phyloP scores from a whole-genome alignment of 2,888 invertebrate species.

The Micoletzkya japonica region DNA sequence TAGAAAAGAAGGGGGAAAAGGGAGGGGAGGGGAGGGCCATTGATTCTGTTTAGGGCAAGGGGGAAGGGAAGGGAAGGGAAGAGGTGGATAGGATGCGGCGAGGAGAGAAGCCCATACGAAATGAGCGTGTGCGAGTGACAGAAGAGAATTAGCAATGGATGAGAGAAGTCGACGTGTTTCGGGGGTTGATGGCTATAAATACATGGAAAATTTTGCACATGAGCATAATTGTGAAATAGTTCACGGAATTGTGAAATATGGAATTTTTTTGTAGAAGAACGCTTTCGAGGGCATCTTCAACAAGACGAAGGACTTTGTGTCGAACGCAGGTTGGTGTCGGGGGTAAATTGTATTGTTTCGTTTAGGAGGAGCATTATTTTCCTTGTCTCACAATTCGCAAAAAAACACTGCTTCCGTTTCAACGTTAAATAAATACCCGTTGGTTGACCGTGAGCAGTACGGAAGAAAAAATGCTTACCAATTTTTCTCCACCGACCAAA shows the following conservation, averaged over 20 bases:
- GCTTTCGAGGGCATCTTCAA: constrained; percentile 28
- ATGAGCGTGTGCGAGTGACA: background rate
- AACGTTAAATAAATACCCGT: too few species aligned
- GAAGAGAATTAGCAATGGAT: background rate
- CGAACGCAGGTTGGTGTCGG: constrained; percentile 7
- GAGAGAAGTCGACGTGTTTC: background rate
- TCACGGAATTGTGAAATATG: background rate
- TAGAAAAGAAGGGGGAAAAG: background rate
- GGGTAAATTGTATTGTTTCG: background rate
- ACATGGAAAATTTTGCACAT: background rate
- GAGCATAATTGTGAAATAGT: background rate
- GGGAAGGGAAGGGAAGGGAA: background rate
- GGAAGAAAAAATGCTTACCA: too few species aligned
- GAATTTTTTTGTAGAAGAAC: constrained; percentile 9
- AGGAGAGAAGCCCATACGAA: background rate
- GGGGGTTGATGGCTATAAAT: background rate
- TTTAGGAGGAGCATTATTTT: too few species aligned
- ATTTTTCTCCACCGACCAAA: too few species aligned
- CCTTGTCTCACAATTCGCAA: too few species aligned
- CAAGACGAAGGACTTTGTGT: constrained; percentile 26
- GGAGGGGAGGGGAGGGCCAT: background rate
- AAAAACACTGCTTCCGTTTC: too few species aligned
- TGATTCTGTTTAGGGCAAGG: background rate
- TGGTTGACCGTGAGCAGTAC: too few species aligned
- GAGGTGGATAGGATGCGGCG: background rate